Evolutionary conservation across 2,797 vertebrate genomes (phyloP), one percentile per base, ranked within the genome.

Genomic region (Intellagama lesueurii): DNA sequence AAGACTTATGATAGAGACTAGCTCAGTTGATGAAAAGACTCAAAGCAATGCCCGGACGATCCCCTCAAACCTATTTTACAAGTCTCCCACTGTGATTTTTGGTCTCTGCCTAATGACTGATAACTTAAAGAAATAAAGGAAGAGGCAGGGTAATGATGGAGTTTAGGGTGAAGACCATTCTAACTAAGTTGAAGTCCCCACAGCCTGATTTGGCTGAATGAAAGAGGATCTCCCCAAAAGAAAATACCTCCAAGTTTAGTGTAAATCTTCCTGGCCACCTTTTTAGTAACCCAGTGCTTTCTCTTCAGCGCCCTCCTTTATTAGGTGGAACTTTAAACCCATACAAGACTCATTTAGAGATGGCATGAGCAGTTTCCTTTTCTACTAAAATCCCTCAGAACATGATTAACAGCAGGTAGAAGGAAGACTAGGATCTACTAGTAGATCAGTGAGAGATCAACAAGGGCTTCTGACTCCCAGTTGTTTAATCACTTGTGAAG

Each of bases 1-100:
- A 96, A 96, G 96, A 96, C 95, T 96, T 96, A 96, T 30, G 89
- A 94, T 96, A 96, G 68, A 97, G 95, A 96, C 95, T 94, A 95
- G 92, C 92, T 95, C 92, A 94, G 94, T 90, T 95, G 96, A 96
- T 95, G 93, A 96, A 97, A 96, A 96, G 95, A 93, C 90, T 91
- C 94, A 94, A 93, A 93, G 92, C 92, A 95, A 95, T 86, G 93
- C 93, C 92, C 93, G 88, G 92, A 96, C 94, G 91, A 90, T 90
- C 52, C 32, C 89, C 28, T 86, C 91, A 93, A 91, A 96, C 93
- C 93, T 88, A 87, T 93, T 96, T 95, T 94, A 95, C 93, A 95
- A 93, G 91, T 92, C 92, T 96, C 93, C 90, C 66, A 70, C 89
- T 92, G 92, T 91, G 92, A 90, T 84, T 90, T 82, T 93, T 94